Conservation (phyloP, 2,113 vertebrate genomes). For the Stigmatopora argus region DNA sequence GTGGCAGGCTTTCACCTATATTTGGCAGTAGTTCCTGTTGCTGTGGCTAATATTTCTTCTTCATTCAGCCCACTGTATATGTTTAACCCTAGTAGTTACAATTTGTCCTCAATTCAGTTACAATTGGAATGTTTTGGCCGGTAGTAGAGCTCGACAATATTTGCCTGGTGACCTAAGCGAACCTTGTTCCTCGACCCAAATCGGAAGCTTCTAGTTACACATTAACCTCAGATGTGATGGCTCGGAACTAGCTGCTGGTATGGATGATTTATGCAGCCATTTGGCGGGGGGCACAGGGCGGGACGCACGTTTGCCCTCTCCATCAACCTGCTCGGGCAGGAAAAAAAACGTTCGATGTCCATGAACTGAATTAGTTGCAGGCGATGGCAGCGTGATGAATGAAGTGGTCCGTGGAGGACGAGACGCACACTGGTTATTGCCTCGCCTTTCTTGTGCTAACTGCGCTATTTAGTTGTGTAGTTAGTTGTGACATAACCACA, state of each 20-base stretch:
- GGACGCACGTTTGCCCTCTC: slow-evolving; percentile 37
- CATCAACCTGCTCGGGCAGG: slow-evolving; percentile 30
- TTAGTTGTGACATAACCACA: neutral
- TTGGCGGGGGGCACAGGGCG: slow-evolving; percentile 18
- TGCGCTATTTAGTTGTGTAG: slow-evolving; percentile 33
- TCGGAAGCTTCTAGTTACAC: slow-evolving; percentile 39
- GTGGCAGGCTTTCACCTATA: neutral
- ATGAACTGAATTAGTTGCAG: slow-evolving; percentile 43
- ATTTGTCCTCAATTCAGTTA: neutral
- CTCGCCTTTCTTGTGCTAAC: slow-evolving; percentile 34
- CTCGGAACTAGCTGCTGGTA: slow-evolving; percentile 14
- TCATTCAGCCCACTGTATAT: neutral
- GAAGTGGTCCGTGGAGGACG: slow-evolving; percentile 28
- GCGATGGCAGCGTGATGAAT: slow-evolving; percentile 52
- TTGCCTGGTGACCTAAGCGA: slow-evolving; percentile 31
- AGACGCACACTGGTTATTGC: slow-evolving; percentile 43
- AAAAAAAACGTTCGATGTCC: slow-evolving; percentile 28
- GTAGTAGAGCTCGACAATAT: slow-evolving; percentile 19
- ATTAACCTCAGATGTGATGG: slow-evolving; percentile 26
- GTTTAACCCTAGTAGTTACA: slow-evolving; percentile 14
- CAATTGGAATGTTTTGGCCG: neutral
- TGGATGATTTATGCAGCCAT: slow-evolving; percentile 21
- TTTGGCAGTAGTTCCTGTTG: neutral
- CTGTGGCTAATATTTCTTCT: neutral
- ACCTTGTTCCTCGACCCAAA: slow-evolving; percentile 29